Percentiles rank a stretch among this genome's conserved stretches.
phyloP scores from a whole-genome alignment of 2,888 invertebrate genomes.

The Erynnis tages region DNA sequence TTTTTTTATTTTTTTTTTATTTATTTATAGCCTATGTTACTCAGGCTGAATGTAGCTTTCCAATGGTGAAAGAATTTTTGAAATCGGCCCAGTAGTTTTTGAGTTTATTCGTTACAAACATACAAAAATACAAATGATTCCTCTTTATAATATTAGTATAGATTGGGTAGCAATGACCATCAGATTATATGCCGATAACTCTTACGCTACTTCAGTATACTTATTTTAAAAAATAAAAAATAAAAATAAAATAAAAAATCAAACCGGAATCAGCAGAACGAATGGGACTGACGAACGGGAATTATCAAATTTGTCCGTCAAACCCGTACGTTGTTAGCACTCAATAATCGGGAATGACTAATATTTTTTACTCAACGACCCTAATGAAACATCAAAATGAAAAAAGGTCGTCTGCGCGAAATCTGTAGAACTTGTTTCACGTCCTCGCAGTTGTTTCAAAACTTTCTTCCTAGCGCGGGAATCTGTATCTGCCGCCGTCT shows the following conservation, averaged over 20 bases:
- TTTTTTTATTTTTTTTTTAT: too few relatives aligned
- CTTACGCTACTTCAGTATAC: too few relatives aligned
- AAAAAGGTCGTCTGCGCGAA: conserved; percentile 67
- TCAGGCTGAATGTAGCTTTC: too few relatives aligned
- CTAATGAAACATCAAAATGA: conserved; percentile 50
- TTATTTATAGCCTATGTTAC: too few relatives aligned
- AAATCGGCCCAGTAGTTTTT: too few relatives aligned
- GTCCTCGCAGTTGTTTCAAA: conserved; percentile 66
- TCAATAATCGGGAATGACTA: conserved; percentile 38
- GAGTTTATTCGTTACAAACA: too few relatives aligned
- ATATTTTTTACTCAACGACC: conserved; percentile 39
- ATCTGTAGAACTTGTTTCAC: conserved; percentile 78
- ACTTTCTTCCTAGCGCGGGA: conserved; percentile 73
- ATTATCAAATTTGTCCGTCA: conserved; percentile 26
- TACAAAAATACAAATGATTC: too few relatives aligned
- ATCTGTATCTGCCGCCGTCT: conserved; percentile 51
- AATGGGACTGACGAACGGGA: neutral
- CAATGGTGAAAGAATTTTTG: too few relatives aligned
- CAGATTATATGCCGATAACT: too few relatives aligned
- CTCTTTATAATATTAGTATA: too few relatives aligned
- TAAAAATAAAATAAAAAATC: neutral
- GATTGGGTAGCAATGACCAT: too few relatives aligned
- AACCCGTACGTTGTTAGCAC: conserved; percentile 33
- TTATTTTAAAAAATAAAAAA: too few relatives aligned
- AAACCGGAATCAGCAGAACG: neutral